These are phyloP conservation scores for Drosophila yooni DNA, from an alignment of 2,888 invertebrate genomes.

Conservation along the genomic window DNA sequence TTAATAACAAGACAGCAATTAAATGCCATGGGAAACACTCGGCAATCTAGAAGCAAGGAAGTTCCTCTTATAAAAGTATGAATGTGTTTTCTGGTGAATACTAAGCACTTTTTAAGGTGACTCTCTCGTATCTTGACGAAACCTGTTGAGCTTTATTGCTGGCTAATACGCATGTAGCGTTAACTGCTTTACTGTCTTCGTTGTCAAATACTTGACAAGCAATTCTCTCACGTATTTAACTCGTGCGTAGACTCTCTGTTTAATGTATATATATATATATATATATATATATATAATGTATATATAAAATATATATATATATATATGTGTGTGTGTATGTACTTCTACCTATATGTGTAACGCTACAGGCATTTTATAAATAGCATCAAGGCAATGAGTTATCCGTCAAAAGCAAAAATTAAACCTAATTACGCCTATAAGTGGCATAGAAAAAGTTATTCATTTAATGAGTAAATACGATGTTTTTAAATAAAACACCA, in stretches of 20 bases:
- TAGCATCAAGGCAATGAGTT: background rate
- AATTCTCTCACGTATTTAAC: constrained; percentile 39
- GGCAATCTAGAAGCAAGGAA: constrained; percentile 4
- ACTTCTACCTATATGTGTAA: background rate
- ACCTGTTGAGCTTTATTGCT: constrained; percentile 24
- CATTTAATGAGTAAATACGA: background rate
- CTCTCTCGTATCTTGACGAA: constrained; percentile 9
- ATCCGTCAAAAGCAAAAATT: background rate
- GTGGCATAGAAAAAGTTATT: background rate
- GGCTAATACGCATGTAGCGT: constrained; percentile 31
- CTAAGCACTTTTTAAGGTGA: constrained; percentile 1
- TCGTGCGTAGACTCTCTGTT: constrained; percentile 21
- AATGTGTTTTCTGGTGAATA: constrained; percentile 4
- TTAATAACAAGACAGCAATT: background rate
- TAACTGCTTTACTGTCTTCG: constrained; percentile 21
- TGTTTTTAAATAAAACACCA: background rate
- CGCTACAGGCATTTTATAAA: background rate
- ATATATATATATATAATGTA: background rate
- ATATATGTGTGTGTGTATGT: background rate
- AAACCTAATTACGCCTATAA: background rate
- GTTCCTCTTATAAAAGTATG: background rate
- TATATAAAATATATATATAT: background rate
- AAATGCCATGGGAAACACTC: constrained; percentile 31
- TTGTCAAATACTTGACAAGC: constrained; percentile 42
- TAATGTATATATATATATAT: background rate